Conservation (phyloP, 1,140 invertebrate genomes). For the Alviniconcha marisindica region DNA sequence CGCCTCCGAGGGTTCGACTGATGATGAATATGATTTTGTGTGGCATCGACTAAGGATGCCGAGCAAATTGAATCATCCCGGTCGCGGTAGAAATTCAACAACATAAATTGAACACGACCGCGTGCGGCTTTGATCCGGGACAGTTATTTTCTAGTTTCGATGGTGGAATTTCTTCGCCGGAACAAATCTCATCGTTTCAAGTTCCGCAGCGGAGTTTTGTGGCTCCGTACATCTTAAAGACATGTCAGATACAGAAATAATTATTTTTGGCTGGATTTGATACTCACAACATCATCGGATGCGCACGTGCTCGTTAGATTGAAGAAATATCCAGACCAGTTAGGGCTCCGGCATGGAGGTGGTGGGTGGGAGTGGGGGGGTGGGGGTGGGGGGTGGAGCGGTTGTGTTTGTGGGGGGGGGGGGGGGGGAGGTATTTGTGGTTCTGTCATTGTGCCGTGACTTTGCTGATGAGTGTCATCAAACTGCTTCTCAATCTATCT, state of each 20-base stretch:
- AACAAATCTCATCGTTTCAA: too few relatives aligned
- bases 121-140: background rate
- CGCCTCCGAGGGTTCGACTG: background rate
- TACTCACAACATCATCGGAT: too few relatives aligned
- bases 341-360: background rate
- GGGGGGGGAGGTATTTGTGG: background rate
- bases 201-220: background rate
- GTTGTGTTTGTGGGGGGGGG: background rate
- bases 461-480: too few relatives aligned
- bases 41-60: background rate
- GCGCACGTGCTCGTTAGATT: too few relatives aligned
- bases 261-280: too few relatives aligned
- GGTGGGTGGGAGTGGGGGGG: background rate
- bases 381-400: background rate
- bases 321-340: too few relatives aligned
- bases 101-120: slow-evolving; percentile 2
- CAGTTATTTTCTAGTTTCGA: background rate
- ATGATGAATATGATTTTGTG: slow-evolving; percentile 12
- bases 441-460: too few relatives aligned
- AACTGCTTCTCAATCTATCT: too few relatives aligned
- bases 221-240: too few relatives aligned
- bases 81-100: background rate
- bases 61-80: slow-evolving; percentile 19
- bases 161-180: background rate
- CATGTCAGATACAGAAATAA: too few relatives aligned